A percentile compares a stretch with the other conserved stretches of the same genome.
These are phyloP conservation scores for Mnemiopsis leidyi DNA, from an alignment of 37 sponge, comb jelly and placozoan species.

Conservation along the genomic window DNA sequence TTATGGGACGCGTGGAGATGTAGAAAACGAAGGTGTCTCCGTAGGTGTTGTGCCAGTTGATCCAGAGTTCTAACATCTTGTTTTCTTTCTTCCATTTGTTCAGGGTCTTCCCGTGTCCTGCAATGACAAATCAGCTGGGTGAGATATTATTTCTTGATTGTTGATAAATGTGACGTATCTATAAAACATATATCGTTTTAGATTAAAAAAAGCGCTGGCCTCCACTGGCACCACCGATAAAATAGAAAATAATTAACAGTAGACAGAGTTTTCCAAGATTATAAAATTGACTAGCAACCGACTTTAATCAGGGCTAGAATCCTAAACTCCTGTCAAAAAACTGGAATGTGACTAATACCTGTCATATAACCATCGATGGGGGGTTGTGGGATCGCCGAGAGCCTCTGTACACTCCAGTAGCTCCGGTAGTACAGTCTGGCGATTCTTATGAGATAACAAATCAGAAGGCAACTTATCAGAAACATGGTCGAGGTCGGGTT, in stretches of 20 bases:
- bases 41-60: not conserved
- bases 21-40: not conserved
- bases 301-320: too few relatives aligned
- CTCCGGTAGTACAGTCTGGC: not conserved
- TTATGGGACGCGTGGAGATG: not conserved
- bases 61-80: not conserved
- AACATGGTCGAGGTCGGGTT: not conserved
- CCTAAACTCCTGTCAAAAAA: not conserved
- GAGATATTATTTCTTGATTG: too few relatives aligned
- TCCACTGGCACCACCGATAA: too few relatives aligned
- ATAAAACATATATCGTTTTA: too few relatives aligned
- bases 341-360: too few relatives aligned
- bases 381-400: not conserved
- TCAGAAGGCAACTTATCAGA: not conserved
- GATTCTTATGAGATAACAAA: not conserved
- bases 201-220: too few relatives aligned
- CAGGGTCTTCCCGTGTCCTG: not conserved
- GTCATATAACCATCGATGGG: not conserved
- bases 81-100: not conserved
- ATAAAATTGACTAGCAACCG: too few relatives aligned
- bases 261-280: too few relatives aligned
- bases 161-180: too few relatives aligned
- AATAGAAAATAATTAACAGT: too few relatives aligned
- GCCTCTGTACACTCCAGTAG: not conserved
- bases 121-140: too few relatives aligned